Base-by-base conservation (phyloP, 1,140 invertebrate species). In the Metopolophium dirhodum region DNA sequence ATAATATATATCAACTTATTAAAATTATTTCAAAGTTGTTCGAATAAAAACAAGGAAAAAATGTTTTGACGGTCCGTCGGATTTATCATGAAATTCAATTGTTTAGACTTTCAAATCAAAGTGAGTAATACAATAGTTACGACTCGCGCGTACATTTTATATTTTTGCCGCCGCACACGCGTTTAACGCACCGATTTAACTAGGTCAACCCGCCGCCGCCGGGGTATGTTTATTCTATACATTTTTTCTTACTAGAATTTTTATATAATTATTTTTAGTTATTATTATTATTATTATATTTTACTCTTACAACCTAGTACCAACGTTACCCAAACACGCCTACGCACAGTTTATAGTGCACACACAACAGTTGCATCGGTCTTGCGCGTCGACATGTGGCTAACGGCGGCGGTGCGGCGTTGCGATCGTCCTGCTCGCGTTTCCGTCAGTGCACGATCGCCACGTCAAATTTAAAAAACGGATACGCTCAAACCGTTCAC, bases 41-140 rank as follows among this genome's bases (percentile, higher is more conserved):
- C 85, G 35, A 18, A 87, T 18, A n/a, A 87, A n/a, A 18, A n/a
- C 23, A 9, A 49, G 30, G 45, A 49, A 87, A 87, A 87, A 89
- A 90, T 41, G 88, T 45, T 30, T 90, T 61, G 54, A 90, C n/a
- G 54, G 88, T 23, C 54, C 88, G 51, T 54, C n/a, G 22, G n/a
- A 37, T 3, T 54, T 54, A 54, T 54, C 26, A 89, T 89, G 88
- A 90, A 90, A 90, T 68, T n/a, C 37, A 90, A 45, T n/a, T 68
- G 41, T 68, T 23, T 57, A 68, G 57, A 90, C 54, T 68, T 90
- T 45, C 89, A 49, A 23, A 30, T 57, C 30, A 68, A 89, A 89
- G 88, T 89, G 88, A 89, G 88, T 89, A 47, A n/a, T 37, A 87
- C 14, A 30, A 37, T n/a, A 77, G 14, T 37, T 7, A 49, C 23